phyloP scores from a whole-genome alignment of 2,888 invertebrate species.

The Lamproptera curius region DNA sequence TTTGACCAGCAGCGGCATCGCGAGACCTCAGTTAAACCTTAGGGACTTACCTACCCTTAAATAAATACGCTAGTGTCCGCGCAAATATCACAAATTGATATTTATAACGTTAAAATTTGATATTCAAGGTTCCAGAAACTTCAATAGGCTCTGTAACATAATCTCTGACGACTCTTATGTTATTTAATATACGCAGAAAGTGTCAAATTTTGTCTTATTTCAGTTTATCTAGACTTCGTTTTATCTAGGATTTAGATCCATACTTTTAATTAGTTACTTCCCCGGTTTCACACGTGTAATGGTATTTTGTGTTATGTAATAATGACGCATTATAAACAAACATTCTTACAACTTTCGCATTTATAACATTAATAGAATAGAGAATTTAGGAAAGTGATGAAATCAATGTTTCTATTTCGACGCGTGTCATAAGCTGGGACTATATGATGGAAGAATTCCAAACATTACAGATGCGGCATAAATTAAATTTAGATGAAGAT shows the following conservation, averaged over 20 bases:
- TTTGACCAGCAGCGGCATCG: slow-evolving; percentile 44
- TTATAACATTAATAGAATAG: too few relatives aligned
- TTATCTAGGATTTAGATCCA: too few relatives aligned
- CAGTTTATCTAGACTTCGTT: too few relatives aligned
- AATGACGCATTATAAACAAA: background rate
- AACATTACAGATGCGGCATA: too few relatives aligned
- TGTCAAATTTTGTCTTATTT: too few relatives aligned
- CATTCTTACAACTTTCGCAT: too few relatives aligned
- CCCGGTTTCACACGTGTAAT: too few relatives aligned
- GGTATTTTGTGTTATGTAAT: too few relatives aligned
- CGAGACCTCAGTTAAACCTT: slow-evolving; percentile 49
- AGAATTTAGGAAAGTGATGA: background rate
- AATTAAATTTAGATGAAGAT: background rate
- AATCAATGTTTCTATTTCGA: background rate
- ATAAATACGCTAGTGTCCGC: slow-evolving; percentile 52
- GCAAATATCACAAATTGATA: slow-evolving; percentile 54
- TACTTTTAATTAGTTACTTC: too few relatives aligned
- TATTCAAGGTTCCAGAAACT: background rate
- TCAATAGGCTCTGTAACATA: too few relatives aligned
- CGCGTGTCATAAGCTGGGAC: background rate
- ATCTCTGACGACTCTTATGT: too few relatives aligned
- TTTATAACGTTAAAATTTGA: slow-evolving; percentile 18
- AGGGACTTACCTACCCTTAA: slow-evolving; percentile 45
- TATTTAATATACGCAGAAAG: too few relatives aligned
- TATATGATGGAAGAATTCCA: background rate